Percentiles rank a stretch among this genome's conserved stretches.
Evolutionary conservation across 2,888 invertebrate genomes (phyloP).

Genomic region (Tetragnatha montana): DNA sequence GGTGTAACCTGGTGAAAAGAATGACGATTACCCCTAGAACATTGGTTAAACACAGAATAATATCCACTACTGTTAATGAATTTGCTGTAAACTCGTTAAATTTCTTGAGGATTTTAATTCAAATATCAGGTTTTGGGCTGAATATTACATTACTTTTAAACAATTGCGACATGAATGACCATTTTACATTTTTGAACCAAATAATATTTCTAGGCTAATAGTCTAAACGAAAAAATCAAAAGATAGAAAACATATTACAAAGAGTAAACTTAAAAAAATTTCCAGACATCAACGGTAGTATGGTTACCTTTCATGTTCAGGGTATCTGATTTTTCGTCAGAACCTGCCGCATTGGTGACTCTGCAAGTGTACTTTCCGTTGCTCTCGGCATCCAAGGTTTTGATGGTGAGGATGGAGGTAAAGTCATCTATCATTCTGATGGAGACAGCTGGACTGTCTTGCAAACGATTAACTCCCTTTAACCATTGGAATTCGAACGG

Average conservation of each 20-base stretch:
- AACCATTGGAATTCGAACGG: conserved; percentile 65
- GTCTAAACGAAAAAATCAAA: neutral
- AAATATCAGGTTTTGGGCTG: too few species aligned
- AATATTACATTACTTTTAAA: neutral
- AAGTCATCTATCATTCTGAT: conserved; percentile 30
- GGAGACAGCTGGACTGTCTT: neutral
- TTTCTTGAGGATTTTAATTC: too few species aligned
- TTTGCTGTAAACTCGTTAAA: too few species aligned
- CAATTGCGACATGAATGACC: neutral
- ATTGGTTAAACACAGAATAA: too few species aligned
- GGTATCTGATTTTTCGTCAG: conserved; percentile 27
- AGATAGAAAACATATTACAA: neutral
- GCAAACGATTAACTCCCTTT: conserved; percentile 22
- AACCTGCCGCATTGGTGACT: conserved; percentile 46
- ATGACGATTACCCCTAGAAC: too few species aligned
- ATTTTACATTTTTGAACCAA: neutral
- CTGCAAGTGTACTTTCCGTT: conserved; percentile 60
- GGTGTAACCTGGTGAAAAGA: too few species aligned
- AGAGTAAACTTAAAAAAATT: neutral
- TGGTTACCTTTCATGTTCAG: conserved; percentile 46
- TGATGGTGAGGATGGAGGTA: conserved; percentile 41
- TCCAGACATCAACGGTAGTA: neutral
- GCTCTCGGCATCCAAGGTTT: conserved; percentile 5
- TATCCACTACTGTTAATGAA: too few species aligned
- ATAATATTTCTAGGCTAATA: neutral